These are phyloP conservation scores for Hirtodrosophila alboralis DNA, from an alignment of 2,888 invertebrate genomes.

Conservation along the genomic window DNA sequence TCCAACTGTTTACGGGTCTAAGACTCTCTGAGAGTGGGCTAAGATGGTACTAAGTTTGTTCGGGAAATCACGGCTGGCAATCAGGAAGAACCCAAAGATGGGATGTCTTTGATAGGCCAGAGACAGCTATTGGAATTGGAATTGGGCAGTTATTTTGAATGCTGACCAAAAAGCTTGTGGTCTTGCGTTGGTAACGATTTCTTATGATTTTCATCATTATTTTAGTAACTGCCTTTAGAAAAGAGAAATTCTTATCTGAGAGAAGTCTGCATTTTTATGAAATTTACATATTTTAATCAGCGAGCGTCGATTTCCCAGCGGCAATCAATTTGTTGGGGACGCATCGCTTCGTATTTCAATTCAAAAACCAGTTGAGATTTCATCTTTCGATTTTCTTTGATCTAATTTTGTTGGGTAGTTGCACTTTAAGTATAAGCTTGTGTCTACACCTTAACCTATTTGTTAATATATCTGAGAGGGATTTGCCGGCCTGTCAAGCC, in stretches of 20 bases:
- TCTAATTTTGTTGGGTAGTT: constrained; percentile 36
- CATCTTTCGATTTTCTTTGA: constrained; percentile 34
- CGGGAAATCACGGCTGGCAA: too few species aligned
- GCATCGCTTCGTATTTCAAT: constrained; percentile 16
- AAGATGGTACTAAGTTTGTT: not conserved
- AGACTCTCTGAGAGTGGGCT: constrained; percentile 6
- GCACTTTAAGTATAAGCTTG: constrained; percentile 17
- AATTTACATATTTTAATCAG: constrained; percentile 74
- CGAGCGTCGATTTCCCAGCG: constrained; percentile 63
- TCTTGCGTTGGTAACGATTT: constrained; percentile 19
- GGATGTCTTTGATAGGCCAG: not conserved
- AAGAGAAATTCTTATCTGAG: not conserved
- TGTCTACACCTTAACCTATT: constrained; percentile 5
- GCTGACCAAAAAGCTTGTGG: constrained; percentile 21
- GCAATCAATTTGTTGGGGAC: constrained; percentile 58
- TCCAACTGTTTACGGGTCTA: constrained; percentile 49
- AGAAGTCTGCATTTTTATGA: constrained; percentile 34
- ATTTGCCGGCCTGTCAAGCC: constrained; percentile 13
- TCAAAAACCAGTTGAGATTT: constrained; percentile 41
- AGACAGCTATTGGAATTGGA: constrained; percentile 21
- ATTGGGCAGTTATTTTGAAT: constrained; percentile 19
- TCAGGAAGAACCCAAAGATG: too few species aligned
- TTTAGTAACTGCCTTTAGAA: not conserved
- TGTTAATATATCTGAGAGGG: constrained; percentile 10
- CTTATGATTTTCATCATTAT: constrained; percentile 31